Percentiles rank a stretch among this genome's conserved stretches.
Evolutionary conservation across 2,113 vertebrate genomes (phyloP).

Genomic region (Laticauda colubrina): DNA sequence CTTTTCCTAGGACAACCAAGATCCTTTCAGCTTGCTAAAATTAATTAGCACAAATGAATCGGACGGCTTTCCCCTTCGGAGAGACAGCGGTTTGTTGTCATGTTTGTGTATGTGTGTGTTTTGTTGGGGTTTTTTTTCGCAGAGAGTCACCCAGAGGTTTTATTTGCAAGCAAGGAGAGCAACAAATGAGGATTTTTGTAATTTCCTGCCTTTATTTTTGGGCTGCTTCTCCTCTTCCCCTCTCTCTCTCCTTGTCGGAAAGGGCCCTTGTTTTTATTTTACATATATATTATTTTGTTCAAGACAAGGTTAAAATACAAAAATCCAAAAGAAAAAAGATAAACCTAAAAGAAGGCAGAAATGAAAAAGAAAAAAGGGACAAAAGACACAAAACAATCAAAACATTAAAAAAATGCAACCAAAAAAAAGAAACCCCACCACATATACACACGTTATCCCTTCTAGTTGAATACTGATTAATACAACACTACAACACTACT

Average conservation of each 20-base stretch:
- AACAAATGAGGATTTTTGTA: neutral
- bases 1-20: neutral
- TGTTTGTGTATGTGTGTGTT: neutral
- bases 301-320: neutral
- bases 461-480: neutral
- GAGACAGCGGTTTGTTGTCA: neutral
- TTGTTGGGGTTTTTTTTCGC: neutral
- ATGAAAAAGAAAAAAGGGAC: neutral
- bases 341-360: neutral
- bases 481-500: neutral
- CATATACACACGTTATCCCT: neutral
- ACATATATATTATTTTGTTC: neutral
- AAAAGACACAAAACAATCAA: neutral
- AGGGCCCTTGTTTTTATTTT: neutral
- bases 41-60: conserved; percentile 9
- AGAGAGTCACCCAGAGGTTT: neutral
- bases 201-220: neutral
- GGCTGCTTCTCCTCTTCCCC: neutral
- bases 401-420: neutral
- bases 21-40: neutral
- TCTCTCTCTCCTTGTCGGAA: neutral
- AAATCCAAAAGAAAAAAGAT: neutral
- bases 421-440: neutral
- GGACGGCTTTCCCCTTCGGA: conserved; percentile 9
- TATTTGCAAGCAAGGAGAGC: neutral